A percentile compares a stretch with the other conserved stretches of the same genome.
phyloP scores from a whole-genome alignment of 2,113 vertebrate genomes.

The Podarcis muralis region DNA sequence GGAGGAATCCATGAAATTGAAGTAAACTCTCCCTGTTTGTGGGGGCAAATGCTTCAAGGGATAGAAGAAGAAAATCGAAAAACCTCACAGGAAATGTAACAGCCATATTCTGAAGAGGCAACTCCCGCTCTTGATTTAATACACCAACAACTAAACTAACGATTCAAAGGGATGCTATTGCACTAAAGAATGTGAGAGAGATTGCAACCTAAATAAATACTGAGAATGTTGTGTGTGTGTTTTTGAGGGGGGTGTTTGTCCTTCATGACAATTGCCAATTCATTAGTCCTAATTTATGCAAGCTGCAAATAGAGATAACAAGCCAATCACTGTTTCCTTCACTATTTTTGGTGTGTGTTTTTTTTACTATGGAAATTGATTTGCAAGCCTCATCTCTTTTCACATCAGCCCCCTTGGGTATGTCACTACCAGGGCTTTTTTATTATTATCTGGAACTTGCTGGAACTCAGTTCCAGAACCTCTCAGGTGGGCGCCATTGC shows the following conservation, averaged over 20 bases:
- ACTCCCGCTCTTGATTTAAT: not conserved
- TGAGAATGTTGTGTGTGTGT: not conserved
- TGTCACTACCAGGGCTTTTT: not conserved
- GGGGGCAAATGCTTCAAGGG: not conserved
- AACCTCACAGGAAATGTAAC: not conserved
- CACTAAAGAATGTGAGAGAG: not conserved
- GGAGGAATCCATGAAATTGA: not conserved
- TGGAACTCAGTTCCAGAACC: too few species aligned
- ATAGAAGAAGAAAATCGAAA: not conserved
- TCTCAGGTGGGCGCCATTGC: too few species aligned
- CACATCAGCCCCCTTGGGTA: not conserved
- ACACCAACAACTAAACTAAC: not conserved
- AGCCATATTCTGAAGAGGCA: not conserved
- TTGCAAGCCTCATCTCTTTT: slow-evolving; percentile 14
- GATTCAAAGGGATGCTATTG: not conserved
- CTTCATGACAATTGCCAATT: slow-evolving; percentile 13
- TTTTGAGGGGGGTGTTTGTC: not conserved
- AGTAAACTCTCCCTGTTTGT: not conserved
- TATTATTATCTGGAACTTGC: too few species aligned
- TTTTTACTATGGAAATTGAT: slow-evolving; percentile 1
- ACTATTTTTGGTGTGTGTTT: too few species aligned
- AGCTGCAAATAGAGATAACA: slow-evolving; percentile 28
- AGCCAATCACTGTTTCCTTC: not conserved
- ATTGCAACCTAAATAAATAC: not conserved
- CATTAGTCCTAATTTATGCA: slow-evolving; percentile 25